Evolutionary conservation across 2,888 invertebrate genomes (phyloP).

Genomic region (Mamestra brassicae): DNA sequence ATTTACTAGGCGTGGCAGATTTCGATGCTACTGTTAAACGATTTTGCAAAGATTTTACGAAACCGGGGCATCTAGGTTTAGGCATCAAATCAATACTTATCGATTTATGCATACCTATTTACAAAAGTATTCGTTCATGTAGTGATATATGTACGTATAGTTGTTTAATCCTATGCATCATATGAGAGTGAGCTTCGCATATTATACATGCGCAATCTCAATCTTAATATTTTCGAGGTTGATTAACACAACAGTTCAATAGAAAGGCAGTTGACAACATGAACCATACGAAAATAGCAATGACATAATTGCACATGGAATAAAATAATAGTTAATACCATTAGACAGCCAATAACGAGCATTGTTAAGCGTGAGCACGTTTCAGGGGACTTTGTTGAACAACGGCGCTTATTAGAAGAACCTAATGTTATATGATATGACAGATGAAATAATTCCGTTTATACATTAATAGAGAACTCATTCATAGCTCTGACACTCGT

Average conservation of each 20-base stretch:
- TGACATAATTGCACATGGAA: conserved; percentile 49
- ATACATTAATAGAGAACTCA: conserved; percentile 59
- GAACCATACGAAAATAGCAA: conserved; percentile 51
- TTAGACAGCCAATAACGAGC: conserved; percentile 42
- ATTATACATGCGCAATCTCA: neutral
- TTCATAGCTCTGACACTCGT: conserved; percentile 51
- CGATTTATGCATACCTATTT: neutral
- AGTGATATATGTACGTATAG: neutral
- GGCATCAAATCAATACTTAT: conserved; percentile 4
- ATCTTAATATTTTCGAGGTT: conserved; percentile 22
- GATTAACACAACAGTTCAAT: conserved; percentile 24
- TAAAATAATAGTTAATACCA: conserved; percentile 50
- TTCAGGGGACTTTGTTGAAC: conserved; percentile 36
- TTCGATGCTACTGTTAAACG: conserved; percentile 64
- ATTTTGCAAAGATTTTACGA: conserved; percentile 59
- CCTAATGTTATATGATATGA: conserved; percentile 49
- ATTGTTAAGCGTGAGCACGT: conserved; percentile 49
- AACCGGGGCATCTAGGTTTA: conserved; percentile 21
- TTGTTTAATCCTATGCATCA: neutral
- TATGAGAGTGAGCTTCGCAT: neutral
- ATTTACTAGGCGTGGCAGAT: conserved; percentile 62
- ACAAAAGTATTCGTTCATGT: neutral
- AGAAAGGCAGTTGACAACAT: conserved; percentile 44
- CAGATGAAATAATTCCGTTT: conserved; percentile 55
- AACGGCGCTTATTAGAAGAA: conserved; percentile 36